Base-by-base conservation (phyloP, 2,797 vertebrate genomes). In the Crenichthys baileyi region DNA sequence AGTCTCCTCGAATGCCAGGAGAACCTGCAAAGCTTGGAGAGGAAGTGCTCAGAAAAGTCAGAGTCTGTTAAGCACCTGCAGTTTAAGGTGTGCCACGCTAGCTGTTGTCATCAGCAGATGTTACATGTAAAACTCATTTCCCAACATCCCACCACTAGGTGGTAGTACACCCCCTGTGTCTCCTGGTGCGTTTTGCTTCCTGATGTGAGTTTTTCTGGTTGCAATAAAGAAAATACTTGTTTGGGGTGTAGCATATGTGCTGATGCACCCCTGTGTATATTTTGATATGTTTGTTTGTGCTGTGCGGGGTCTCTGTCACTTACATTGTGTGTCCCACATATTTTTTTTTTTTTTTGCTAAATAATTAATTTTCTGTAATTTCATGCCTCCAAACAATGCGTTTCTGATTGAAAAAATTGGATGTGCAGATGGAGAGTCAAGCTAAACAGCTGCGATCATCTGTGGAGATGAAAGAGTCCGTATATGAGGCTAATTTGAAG, bases 11-110 rank as follows among this genome's bases (percentile, higher is more conserved):
- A 94, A 72, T 92, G 91, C 94, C 95, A 95, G 92, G 94, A 95
- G 86, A 95, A 83, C 16, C 90, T 97, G 88, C 83, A 73, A 56
- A 85, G 73, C 87, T 93, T 75, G 79, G 87, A 96, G 93, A 93
- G 82, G 83, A 95, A 85, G 77, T 89, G 71, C 79, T 90, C 92
- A 76, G 92, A 95, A 90, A 94, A 95, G 91, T 93, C 95, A 26
- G 93, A 92, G 91, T 79, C 93, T 84, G 7, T 94, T 93, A 94
- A 90, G 90, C 95, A 96, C 76, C 95, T 96, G 63, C 96, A 96
- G 94, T 87, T 89, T 88, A 94, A 97, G 96, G 96, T 98, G 93
- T 92, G 94, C 85, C 71, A 76, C 26, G 1, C 50, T 36, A 78
- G 78, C 79, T 65, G 83, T 56, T 26, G 20, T 26, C 65, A 75